Percentiles rank a stretch among this genome's conserved stretches.
phyloP scores from a whole-genome alignment of 2,888 invertebrate species.

The Amiota communis region DNA sequence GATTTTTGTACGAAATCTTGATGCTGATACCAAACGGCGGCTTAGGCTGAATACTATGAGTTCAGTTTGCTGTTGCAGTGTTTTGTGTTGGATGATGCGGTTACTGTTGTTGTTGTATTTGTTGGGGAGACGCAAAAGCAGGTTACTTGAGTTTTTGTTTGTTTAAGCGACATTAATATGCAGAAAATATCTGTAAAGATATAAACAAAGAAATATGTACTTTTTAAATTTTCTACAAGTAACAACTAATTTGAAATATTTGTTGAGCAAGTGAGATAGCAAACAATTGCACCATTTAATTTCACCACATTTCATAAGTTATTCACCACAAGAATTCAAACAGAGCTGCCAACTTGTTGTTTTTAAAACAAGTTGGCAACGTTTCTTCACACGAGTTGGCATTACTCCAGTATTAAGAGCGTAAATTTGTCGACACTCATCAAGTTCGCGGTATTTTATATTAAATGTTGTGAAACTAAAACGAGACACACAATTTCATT shows the following conservation, averaged over 20 bases:
- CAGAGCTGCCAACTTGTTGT: too few relatives aligned
- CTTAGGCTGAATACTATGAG: constrained; percentile 14
- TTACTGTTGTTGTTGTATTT: background rate
- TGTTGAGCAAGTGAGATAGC: too few relatives aligned
- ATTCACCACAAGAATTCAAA: too few relatives aligned
- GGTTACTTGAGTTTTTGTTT: constrained; percentile 8
- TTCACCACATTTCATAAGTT: too few relatives aligned
- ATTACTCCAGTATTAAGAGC: too few relatives aligned
- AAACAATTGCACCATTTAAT: too few relatives aligned
- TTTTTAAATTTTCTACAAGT: too few relatives aligned
- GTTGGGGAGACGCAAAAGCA: background rate
- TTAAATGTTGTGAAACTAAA: background rate
- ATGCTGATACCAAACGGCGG: constrained; percentile 43
- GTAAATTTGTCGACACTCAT: too few relatives aligned
- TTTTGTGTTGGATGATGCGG: background rate
- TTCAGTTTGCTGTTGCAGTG: background rate
- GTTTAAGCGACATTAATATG: constrained; percentile 21
- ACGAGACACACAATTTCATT: background rate
- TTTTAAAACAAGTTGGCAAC: too few relatives aligned
- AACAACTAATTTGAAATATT: too few relatives aligned
- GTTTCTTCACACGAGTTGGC: too few relatives aligned
- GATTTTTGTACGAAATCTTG: constrained; percentile 41
- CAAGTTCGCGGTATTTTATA: too few relatives aligned
- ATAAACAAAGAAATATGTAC: background rate
- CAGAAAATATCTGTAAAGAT: constrained; percentile 11